Evolutionary conservation across 1,140 invertebrate genomes (phyloP).

Genomic region (Lucilia cuprina): DNA sequence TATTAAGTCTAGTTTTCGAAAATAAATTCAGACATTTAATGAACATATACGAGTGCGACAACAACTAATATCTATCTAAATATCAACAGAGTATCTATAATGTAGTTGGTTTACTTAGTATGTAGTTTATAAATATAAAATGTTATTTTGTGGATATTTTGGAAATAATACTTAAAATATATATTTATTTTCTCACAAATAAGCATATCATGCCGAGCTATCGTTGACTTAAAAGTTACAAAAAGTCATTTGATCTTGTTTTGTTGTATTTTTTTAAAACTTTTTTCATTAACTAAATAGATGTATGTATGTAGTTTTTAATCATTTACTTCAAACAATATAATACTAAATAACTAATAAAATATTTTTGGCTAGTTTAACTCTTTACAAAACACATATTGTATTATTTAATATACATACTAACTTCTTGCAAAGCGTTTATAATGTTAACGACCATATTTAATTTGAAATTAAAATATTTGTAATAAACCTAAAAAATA

Average conservation of each 20-base stretch:
- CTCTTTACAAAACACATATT: not conserved
- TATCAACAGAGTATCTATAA: not conserved
- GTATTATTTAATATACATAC: not conserved
- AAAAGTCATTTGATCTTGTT: constrained; percentile 2
- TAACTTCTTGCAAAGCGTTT: not conserved
- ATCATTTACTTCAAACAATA: not conserved
- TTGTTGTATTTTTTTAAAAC: not conserved
- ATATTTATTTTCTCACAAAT: not conserved
- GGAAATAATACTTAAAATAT: not conserved
- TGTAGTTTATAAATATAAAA: too few relatives aligned
- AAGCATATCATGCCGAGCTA: not conserved
- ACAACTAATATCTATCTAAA: not conserved
- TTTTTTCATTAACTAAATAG: not conserved
- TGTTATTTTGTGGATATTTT: too few relatives aligned
- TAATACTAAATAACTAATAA: not conserved
- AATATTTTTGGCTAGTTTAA: not conserved
- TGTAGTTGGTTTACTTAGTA: not conserved
- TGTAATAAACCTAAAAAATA: not conserved
- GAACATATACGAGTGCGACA: too few relatives aligned
- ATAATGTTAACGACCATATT: not conserved
- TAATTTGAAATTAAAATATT: not conserved
- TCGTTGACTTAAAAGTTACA: not conserved
- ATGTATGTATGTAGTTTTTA: not conserved
- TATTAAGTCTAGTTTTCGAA: too few relatives aligned
- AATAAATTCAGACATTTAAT: too few relatives aligned